Percentiles rank a stretch among this genome's conserved stretches.
phyloP scores from a whole-genome alignment of 2,888 invertebrate genomes.

The Lasioglossum lativentre region DNA sequence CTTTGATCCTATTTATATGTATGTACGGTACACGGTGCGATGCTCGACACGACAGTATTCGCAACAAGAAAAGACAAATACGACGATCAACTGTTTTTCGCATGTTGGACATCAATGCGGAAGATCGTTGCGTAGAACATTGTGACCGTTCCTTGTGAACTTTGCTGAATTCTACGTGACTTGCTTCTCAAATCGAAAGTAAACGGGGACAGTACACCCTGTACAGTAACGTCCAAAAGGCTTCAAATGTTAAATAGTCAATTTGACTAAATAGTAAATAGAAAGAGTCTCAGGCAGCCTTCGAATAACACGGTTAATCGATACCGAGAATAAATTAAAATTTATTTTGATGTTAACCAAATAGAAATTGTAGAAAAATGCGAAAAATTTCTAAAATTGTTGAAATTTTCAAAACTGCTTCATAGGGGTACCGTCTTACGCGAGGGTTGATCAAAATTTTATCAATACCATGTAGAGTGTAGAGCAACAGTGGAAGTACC shows the following conservation, averaged over 20 bases:
- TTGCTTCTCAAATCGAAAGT: neutral
- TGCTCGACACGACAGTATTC: too few species aligned
- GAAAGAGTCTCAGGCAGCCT: neutral
- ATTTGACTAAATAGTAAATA: neutral
- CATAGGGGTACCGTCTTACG: too few species aligned
- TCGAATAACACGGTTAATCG: too few species aligned
- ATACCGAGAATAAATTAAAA: too few species aligned
- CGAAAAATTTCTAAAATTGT: too few species aligned
- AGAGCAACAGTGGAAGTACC: too few species aligned
- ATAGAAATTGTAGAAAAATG: too few species aligned
- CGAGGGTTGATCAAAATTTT: too few species aligned
- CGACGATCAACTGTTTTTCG: neutral
- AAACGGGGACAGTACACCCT: neutral
- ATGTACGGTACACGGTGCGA: too few species aligned
- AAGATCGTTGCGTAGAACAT: neutral
- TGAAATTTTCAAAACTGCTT: too few species aligned
- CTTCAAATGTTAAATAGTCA: neutral
- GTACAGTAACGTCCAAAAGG: neutral
- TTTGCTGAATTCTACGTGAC: neutral
- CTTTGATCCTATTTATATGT: neutral
- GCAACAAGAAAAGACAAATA: neutral
- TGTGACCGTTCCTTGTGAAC: neutral
- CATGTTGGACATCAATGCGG: neutral
- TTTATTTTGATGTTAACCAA: too few species aligned
- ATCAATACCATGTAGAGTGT: too few species aligned